Evolutionary conservation across 2,797 vertebrate genomes (phyloP).

Genomic region (Neoniphon sammara): DNA sequence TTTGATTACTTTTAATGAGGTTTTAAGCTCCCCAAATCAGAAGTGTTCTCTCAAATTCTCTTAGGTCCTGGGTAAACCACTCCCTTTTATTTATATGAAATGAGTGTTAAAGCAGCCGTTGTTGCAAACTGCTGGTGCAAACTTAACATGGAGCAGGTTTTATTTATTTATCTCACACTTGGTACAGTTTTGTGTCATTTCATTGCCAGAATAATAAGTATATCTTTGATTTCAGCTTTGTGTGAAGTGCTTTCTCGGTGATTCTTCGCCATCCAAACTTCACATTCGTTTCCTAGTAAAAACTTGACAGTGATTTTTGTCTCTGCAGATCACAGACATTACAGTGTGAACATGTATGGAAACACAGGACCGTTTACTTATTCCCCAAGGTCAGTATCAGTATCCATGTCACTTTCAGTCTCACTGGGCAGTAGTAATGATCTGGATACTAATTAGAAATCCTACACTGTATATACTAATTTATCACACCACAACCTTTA

Average conservation of each 20-base stretch:
- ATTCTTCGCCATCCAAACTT: not conserved
- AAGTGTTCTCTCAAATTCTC: not conserved
- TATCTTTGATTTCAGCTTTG: conserved; percentile 30
- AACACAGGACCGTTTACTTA: conserved; percentile 66
- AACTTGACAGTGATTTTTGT: not conserved
- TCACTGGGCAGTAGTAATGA: accelerated
- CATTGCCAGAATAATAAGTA: not conserved
- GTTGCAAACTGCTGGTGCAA: too few relatives aligned
- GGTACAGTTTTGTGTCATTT: not conserved
- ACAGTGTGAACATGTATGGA: conserved; percentile 75
- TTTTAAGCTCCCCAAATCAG: not conserved
- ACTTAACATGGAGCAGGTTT: not conserved
- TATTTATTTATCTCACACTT: not conserved
- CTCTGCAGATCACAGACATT: conserved; percentile 15
- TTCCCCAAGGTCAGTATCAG: conserved; percentile 68
- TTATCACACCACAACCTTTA: not conserved
- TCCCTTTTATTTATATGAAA: too few relatives aligned
- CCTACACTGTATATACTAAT: not conserved
- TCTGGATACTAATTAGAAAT: not conserved
- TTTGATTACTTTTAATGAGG: not conserved
- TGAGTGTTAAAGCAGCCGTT: too few relatives aligned
- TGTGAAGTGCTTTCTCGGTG: conserved; percentile 4
- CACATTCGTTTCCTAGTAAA: not conserved
- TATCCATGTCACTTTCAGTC: conserved; percentile 7
- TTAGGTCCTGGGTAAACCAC: too few relatives aligned